These are phyloP conservation scores for Olivierus martensii DNA, from an alignment of 1,140 invertebrate genomes.

Conservation along the genomic window DNA sequence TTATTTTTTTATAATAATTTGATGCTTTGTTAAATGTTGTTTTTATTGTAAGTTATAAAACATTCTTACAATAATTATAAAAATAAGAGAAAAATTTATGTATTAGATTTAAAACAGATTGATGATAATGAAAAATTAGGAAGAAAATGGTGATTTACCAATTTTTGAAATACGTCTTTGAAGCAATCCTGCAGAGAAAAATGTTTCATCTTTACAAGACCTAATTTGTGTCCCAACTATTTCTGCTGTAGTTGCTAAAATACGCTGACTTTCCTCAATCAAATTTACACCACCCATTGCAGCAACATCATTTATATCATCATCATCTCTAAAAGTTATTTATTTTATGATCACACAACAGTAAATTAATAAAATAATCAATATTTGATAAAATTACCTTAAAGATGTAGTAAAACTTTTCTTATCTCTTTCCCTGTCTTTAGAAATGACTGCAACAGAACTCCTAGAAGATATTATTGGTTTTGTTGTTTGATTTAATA, in stretches of 20 bases:
- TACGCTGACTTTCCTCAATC: slow-evolving; percentile 87
- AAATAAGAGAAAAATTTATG: not conserved
- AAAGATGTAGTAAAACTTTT: no score
- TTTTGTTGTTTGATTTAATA: no score
- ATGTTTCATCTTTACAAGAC: slow-evolving; percentile 89
- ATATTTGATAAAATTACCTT: no score
- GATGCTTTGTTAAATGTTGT: not conserved
- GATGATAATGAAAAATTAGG: no score
- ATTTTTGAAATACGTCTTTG: slow-evolving; percentile 61
- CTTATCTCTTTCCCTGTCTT: no score
- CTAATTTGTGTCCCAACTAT: slow-evolving; percentile 90
- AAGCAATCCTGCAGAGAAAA: slow-evolving; percentile 62
- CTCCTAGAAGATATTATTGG: no score
- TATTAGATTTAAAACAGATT: no score
- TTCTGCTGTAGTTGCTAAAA: slow-evolving; percentile 77
- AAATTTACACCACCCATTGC: slow-evolving; percentile 99
- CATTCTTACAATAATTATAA: not conserved
- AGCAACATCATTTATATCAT: slow-evolving; percentile 96
- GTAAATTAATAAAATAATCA: no score
- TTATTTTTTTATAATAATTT: no score
- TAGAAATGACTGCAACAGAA: no score
- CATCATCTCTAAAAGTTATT: slow-evolving; percentile 48
- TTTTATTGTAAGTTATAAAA: not conserved
- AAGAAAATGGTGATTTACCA: slow-evolving; percentile 37
- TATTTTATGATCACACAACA: no score